Percentiles rank a stretch among this genome's conserved stretches.
These are phyloP conservation scores for Drosophila ezoana DNA, from an alignment of 2,888 invertebrate genomes.

Conservation along the genomic window DNA sequence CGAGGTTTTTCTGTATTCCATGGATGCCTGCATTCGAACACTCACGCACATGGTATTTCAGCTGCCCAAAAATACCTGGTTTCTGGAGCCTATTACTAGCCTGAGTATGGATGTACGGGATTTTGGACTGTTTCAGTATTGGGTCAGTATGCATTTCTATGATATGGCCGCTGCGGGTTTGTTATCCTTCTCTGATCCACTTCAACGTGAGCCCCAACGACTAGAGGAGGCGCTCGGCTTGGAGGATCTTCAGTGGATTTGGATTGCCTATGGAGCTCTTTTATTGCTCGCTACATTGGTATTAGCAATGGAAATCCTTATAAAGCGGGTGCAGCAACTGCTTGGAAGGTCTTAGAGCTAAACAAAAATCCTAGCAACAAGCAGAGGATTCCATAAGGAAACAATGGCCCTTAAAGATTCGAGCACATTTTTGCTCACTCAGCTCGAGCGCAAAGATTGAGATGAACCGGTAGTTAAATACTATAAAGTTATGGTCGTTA, in stretches of 20 bases:
- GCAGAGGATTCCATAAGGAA: too few species aligned
- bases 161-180: constrained; percentile 67
- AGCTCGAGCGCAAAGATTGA: too few species aligned
- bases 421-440: too few species aligned
- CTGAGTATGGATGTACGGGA: constrained; percentile 54
- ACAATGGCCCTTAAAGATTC: too few species aligned
- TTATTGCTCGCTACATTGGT: constrained; percentile 18
- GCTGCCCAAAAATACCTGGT: constrained; percentile 51
- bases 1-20: constrained; percentile 63
- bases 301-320: constrained; percentile 43
- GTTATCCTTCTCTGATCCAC: constrained; percentile 53
- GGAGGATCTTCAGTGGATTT: constrained; percentile 63
- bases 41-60: constrained; percentile 48
- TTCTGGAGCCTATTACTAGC: constrained; percentile 50
- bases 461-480: too few species aligned
- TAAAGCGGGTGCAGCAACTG: neutral
- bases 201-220: neutral
- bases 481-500: constrained; percentile 1
- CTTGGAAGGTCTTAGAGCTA: neutral
- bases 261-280: constrained; percentile 43
- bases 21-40: constrained; percentile 48
- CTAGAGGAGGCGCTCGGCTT: constrained; percentile 36
- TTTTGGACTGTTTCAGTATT: constrained; percentile 59
- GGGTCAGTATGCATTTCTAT: constrained; percentile 59
- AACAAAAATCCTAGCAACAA: neutral